These are phyloP conservation scores for Chymomyza amoena DNA, from an alignment of 2,888 invertebrate genomes.

Conservation along the genomic window DNA sequence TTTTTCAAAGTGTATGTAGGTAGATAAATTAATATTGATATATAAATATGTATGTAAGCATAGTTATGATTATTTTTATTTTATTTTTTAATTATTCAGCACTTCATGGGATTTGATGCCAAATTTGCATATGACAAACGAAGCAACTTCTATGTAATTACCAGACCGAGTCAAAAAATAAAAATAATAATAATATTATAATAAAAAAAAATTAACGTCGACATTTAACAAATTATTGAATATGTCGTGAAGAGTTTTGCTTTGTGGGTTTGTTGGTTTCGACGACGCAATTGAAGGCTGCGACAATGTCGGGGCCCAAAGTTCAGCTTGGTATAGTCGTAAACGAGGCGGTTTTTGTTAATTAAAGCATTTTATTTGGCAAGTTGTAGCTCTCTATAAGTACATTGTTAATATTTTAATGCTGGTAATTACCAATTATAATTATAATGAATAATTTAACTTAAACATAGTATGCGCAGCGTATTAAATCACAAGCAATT, in stretches of 20 bases:
- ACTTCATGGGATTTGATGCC: slow-evolving; percentile 32
- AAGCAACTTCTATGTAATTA: slow-evolving; percentile 53
- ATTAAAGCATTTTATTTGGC: background rate
- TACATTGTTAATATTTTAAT: slow-evolving; percentile 1
- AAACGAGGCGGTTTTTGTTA: background rate
- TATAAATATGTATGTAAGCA: slow-evolving; percentile 31
- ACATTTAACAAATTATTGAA: slow-evolving; percentile 27
- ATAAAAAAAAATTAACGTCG: background rate
- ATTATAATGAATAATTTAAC: slow-evolving; percentile 49
- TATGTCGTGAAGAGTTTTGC: slow-evolving; percentile 18
- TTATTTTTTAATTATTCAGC: slow-evolving; percentile 50
- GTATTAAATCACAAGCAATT: slow-evolving; percentile 48
- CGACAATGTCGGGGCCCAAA: background rate
- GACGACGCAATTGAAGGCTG: slow-evolving; percentile 16
- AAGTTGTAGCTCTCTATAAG: background rate
- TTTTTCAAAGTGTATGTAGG: slow-evolving; percentile 5
- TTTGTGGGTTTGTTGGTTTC: slow-evolving; percentile 21
- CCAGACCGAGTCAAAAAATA: slow-evolving; percentile 17
- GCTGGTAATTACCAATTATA: slow-evolving; percentile 46
- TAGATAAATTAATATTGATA: slow-evolving; percentile 14
- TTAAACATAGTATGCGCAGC: slow-evolving; percentile 44
- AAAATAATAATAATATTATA: background rate
- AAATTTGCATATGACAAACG: slow-evolving; percentile 52
- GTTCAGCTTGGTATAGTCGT: slow-evolving; percentile 18
- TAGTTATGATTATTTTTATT: slow-evolving; percentile 25